Evolutionary conservation across 2,113 vertebrate species (phyloP).

Genomic region (Menidia beryllina): DNA sequence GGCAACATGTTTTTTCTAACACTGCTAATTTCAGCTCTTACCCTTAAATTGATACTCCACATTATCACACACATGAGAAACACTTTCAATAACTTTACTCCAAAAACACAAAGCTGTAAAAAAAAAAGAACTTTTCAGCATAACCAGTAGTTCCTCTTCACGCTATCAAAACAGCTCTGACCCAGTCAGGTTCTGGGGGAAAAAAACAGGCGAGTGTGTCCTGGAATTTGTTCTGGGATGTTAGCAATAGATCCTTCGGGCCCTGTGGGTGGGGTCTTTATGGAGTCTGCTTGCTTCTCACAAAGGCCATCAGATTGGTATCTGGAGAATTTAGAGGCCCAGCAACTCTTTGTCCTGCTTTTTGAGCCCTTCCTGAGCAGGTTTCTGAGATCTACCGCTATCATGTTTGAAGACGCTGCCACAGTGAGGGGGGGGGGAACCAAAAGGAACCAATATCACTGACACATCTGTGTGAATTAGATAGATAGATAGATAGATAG

Average conservation of each 20-base stretch:
- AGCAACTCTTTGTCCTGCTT: neutral
- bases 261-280: neutral
- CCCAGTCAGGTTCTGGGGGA: no score
- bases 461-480: no score
- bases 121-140: no score
- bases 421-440: neutral
- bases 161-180: neutral
- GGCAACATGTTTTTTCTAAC: neutral
- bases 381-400: no score
- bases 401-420: no score
- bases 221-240: neutral
- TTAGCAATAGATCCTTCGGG: neutral
- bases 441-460: no score
- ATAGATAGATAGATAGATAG: neutral
- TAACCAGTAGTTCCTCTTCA: neutral
- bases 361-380: no score
- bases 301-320: neutral
- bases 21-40: neutral
- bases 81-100: neutral
- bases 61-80: neutral
- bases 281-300: neutral
- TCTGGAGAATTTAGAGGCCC: neutral
- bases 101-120: neutral
- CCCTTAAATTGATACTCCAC: neutral
- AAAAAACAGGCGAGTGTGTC: no score